Evolutionary conservation across 2,888 invertebrate genomes (phyloP).

Genomic region (Pterostichus madidus): DNA sequence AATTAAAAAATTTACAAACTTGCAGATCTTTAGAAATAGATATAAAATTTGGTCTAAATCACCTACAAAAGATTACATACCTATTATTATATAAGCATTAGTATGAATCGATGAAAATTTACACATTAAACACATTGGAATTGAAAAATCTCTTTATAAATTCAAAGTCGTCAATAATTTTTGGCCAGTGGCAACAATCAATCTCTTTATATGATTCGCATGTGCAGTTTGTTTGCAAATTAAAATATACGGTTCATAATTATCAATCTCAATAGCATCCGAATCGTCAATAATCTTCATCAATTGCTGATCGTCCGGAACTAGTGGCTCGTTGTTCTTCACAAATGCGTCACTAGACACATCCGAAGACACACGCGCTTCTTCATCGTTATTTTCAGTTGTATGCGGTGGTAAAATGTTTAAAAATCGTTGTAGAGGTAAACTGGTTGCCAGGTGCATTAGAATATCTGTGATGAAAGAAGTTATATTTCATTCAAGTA

Average conservation of each 20-base stretch:
- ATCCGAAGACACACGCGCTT: background rate
- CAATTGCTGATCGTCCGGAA: slow-evolving; percentile 6
- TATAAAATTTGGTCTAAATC: too few relatives aligned
- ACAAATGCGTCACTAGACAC: background rate
- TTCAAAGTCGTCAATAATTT: slow-evolving; percentile 78
- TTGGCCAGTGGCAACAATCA: slow-evolving; percentile 82
- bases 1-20: too few relatives aligned
- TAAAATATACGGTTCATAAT: slow-evolving; percentile 77
- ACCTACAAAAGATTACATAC: too few relatives aligned
- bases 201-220: slow-evolving; percentile 81
- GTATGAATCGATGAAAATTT: background rate
- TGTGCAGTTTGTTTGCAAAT: slow-evolving; percentile 81
- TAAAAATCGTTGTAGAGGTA: slow-evolving; percentile 76
- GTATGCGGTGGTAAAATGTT: slow-evolving; percentile 77
- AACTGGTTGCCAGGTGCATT: slow-evolving; percentile 76
- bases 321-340: background rate
- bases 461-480: slow-evolving; percentile 74
- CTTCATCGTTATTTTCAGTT: slow-evolving; percentile 16
- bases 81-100: background rate
- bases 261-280: slow-evolving; percentile 75
- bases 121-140: too few relatives aligned
- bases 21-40: too few relatives aligned
- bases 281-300: slow-evolving; percentile 69
- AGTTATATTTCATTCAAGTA: slow-evolving; percentile 2
- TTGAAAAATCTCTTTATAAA: slow-evolving; percentile 71